Evolutionary conservation across 2,797 vertebrate species (phyloP).

Genomic region (Anableps anableps): DNA sequence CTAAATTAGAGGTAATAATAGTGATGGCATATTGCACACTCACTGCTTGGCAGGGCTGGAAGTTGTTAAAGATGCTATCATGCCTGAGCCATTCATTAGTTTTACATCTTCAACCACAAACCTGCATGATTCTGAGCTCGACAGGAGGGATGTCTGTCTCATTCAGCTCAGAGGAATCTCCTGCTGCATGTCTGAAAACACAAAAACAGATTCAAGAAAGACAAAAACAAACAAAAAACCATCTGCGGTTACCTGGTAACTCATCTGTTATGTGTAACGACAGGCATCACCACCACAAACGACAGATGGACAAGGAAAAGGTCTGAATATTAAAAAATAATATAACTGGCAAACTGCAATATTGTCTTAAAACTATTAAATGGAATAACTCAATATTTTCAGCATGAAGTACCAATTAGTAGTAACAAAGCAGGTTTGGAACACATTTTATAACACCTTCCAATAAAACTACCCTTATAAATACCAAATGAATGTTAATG

Average conservation of each 20-base stretch:
- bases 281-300: background rate
- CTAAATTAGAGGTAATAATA: conserved; percentile 9
- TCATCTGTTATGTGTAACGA: background rate
- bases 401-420: background rate
- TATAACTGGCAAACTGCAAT: background rate
- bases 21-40: conserved; percentile 22
- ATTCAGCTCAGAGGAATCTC: conserved; percentile 27
- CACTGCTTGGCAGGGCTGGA: conserved; percentile 31
- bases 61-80: conserved; percentile 38
- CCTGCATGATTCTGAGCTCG: conserved; percentile 29
- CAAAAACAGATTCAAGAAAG: background rate
- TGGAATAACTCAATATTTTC: conserved; percentile 1
- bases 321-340: background rate
- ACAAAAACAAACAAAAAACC: background rate
- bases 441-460: background rate
- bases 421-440: background rate
- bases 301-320: background rate
- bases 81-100: conserved; percentile 29
- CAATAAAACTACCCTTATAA: background rate
- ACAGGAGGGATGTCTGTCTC: conserved; percentile 40
- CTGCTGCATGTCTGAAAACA: conserved; percentile 33
- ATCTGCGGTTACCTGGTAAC: background rate
- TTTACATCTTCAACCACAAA: conserved; percentile 44
- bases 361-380: background rate
- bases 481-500: background rate